phyloP scores from a whole-genome alignment of 2,113 vertebrate species.

The Daphoenositta chrysoptera region DNA sequence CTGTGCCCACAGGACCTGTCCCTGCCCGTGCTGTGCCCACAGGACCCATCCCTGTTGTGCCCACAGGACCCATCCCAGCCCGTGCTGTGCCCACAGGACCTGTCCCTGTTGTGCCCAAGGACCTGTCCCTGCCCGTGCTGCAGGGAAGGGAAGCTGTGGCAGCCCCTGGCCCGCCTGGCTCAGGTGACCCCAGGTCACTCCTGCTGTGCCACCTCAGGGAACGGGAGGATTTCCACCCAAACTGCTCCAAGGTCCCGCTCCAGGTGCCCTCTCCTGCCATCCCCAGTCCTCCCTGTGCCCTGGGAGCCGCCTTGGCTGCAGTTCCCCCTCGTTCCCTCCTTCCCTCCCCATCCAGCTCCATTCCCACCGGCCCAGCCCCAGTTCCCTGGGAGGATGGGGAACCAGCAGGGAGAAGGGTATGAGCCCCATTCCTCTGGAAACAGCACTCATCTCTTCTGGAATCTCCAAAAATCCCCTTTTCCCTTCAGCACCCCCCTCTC shows the following conservation, averaged over 20 bases:
- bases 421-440: not conserved
- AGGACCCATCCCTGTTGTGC: no score
- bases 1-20: no score
- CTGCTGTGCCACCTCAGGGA: accelerated
- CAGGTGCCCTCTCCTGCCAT: not conserved
- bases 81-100: no score
- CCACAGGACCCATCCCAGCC: no score
- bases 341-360: not conserved
- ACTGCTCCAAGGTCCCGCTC: not conserved
- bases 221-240: not conserved
- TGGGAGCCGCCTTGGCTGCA: accelerated
- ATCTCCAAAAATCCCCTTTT: not conserved
- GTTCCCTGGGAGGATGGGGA: not conserved
- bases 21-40: no score
- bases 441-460: not conserved
- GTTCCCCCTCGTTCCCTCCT: not conserved
- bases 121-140: no score
- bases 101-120: no score
- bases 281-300: accelerated
- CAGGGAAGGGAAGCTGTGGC: not conserved
- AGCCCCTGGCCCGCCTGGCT: not conserved
- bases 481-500: not conserved
- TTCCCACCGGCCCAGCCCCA: not conserved
- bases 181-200: accelerated
- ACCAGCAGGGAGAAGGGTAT: not conserved